Evolutionary conservation across 2,113 vertebrate species (phyloP), one percentile per base, ranked within the genome.

Genomic region (Turdus rufiventris): DNA sequence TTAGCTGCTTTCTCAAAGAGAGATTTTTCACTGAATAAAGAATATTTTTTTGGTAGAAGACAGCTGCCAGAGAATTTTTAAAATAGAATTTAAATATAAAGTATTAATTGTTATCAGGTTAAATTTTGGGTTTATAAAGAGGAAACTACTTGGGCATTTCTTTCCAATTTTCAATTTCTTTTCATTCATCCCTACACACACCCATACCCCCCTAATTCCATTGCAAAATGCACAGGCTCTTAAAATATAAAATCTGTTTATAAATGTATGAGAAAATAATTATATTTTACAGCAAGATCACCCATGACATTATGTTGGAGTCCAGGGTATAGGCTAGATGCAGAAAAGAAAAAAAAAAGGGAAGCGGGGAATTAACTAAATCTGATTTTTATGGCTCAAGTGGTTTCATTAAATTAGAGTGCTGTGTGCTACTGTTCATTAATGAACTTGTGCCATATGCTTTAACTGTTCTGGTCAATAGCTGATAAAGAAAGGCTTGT

Each of bases 371-470:
- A 98, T 98, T 98, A 98, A 96, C 97, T 97, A 98, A 98, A 98
- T 98, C 98, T 98, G 98, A 98, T 98, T 98, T 98, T 99, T 99
- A 98, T 98, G 98, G 98, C 99, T 99, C 98, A 98, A 99, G 98
- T 98, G 98, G 98, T 99, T 99, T 99, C 98, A 99, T 99, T 99
- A 99, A 99, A 99, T 98, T 98, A 98, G 98, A 99, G 98, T 98
- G 96, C 97, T 98, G 98, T 98, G 98, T 98, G 98, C 98, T 98
- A 96, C 97, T 98, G 97, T 98, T 99, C 98, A 99, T 99, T 99
- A 99, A 99, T 98, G 98, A 99, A 98, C 98, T 98, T 98, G 97
- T 98, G 98, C 98, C 99, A 98, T 99, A 99, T 99, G 98, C 98
- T 98, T 98, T 98, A 98, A 98, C 97, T 98, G 96, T 98, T 98